Evolutionary conservation across 2,888 invertebrate species (phyloP).

Genomic region (Rugalucina vietnamica): DNA sequence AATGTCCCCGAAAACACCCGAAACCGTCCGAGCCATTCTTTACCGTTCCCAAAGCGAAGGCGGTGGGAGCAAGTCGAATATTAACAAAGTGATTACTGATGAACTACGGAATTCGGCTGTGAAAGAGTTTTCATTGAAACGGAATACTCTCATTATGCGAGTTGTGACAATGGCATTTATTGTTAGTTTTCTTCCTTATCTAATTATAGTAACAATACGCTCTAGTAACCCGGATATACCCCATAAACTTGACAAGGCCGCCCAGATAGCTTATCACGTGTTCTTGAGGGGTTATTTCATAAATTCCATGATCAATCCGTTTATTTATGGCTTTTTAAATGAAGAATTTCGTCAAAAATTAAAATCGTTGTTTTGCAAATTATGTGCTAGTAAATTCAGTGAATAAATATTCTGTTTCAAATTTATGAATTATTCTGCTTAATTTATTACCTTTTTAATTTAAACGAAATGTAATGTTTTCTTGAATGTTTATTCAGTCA

Average conservation of each 20-base stretch:
- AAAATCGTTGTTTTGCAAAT: constrained; percentile 52
- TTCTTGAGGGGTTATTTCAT: constrained; percentile 58
- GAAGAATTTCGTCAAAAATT: constrained; percentile 56
- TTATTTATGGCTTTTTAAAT: constrained; percentile 64
- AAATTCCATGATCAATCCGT: constrained; percentile 62
- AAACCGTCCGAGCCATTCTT: constrained; percentile 47
- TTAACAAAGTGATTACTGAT: constrained; percentile 56
- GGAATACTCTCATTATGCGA: constrained; percentile 60
- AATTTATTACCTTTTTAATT: background rate
- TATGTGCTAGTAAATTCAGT: constrained; percentile 36
- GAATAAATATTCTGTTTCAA: background rate
- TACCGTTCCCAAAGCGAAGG: constrained; percentile 56
- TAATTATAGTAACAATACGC: constrained; percentile 56
- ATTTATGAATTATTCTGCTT: background rate
- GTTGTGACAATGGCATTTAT: constrained; percentile 64
- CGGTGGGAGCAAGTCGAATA: constrained; percentile 54
- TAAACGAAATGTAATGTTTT: no score
- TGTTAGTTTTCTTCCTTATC: constrained; percentile 59
- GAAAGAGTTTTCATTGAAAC: constrained; percentile 54
- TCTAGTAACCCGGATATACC: constrained; percentile 52
- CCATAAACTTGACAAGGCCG: constrained; percentile 36
- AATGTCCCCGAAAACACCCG: constrained; percentile 42
- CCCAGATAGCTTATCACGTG: constrained; percentile 56
- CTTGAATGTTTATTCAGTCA: no score
- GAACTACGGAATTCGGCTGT: constrained; percentile 47